A percentile compares a stretch with the other conserved stretches of the same genome.
Evolutionary conservation across 2,888 invertebrate genomes (phyloP).

Genomic region (Ornithoptera alexandrae): DNA sequence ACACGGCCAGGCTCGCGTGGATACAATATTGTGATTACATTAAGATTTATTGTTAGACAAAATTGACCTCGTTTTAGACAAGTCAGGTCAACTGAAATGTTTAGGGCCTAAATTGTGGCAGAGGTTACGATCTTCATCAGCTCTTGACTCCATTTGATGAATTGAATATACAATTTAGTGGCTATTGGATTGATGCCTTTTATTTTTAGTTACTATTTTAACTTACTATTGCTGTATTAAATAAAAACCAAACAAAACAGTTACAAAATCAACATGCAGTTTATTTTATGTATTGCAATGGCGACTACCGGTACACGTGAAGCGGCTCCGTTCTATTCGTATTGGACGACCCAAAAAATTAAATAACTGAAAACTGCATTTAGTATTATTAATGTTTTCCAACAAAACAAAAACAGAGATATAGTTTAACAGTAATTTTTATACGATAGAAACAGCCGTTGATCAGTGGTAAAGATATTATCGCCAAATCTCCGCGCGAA

Average conservation of each 20-base stretch:
- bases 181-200: constrained; percentile 27
- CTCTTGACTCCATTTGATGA: constrained; percentile 16
- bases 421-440: too few relatives aligned
- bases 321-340: too few relatives aligned
- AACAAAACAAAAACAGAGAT: too few relatives aligned
- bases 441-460: too few relatives aligned
- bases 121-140: constrained; percentile 11
- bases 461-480: too few relatives aligned
- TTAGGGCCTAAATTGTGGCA: constrained; percentile 25
- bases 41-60: constrained; percentile 23
- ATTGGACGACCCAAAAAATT: too few relatives aligned
- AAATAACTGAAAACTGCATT: too few relatives aligned
- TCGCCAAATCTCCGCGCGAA: too few relatives aligned
- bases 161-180: constrained; percentile 24
- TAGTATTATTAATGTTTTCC: too few relatives aligned
- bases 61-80: constrained; percentile 2
- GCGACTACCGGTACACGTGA: too few relatives aligned
- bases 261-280: too few relatives aligned
- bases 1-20: background rate
- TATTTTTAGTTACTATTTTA: constrained; percentile 22
- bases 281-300: too few relatives aligned
- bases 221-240: constrained; percentile 19
- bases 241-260: constrained; percentile 6
- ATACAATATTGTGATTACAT: constrained; percentile 20
- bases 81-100: background rate